Conservation (phyloP, 2,113 vertebrate species). For the Solea senegalensis region DNA sequence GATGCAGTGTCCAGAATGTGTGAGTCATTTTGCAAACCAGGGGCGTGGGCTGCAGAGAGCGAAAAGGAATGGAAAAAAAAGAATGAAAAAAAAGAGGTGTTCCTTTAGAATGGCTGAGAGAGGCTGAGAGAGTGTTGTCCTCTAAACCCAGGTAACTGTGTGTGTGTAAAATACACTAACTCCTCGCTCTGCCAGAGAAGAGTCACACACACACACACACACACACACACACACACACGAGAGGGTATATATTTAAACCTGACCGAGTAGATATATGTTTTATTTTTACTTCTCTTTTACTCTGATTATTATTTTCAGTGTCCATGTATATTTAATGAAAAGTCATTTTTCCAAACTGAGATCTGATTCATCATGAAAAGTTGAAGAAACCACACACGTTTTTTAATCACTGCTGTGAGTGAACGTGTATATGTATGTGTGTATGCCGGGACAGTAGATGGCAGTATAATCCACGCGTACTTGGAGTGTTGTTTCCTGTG, state of each 20-base stretch:
- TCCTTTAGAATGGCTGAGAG: constrained; percentile 43
- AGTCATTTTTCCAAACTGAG: too few species aligned
- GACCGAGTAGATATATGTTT: background rate
- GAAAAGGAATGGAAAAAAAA: background rate
- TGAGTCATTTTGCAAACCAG: constrained; percentile 67
- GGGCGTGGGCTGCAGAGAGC: constrained; percentile 58
- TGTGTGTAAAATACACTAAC: constrained; percentile 11
- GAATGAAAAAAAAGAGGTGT: constrained; percentile 16
- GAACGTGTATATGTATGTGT: too few species aligned
- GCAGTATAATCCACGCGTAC: constrained; percentile 33
- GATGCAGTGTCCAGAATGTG: constrained; percentile 59
- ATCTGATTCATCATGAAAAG: too few species aligned
- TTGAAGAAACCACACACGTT: too few species aligned
- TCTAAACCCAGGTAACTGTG: constrained; percentile 40
- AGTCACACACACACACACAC: constrained; percentile 11
- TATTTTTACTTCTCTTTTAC: too few species aligned
- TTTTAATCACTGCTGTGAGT: background rate
- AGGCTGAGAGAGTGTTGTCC: constrained; percentile 18
- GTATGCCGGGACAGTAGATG: constrained; percentile 49
- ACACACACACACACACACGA: background rate
- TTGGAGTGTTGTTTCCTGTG: constrained; percentile 23
- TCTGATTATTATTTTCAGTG: too few species aligned
- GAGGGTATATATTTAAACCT: constrained; percentile 39
- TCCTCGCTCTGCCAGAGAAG: constrained; percentile 12
- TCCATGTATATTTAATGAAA: too few species aligned